Evolutionary conservation across 2,113 vertebrate genomes (phyloP), one percentile per base, ranked within the genome.

Genomic region (Stictonetta naevosa): DNA sequence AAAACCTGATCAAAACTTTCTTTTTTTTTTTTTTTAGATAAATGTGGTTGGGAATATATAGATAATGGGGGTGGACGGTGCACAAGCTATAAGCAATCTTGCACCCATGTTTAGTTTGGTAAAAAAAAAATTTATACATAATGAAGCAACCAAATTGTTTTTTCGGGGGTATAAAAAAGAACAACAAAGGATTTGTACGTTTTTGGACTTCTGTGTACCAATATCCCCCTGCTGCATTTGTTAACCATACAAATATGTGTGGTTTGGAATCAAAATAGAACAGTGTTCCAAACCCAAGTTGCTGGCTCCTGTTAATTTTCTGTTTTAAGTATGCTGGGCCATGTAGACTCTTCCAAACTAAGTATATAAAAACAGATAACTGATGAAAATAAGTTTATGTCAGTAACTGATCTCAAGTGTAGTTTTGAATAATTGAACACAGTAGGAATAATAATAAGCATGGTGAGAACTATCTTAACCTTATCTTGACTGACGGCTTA

Each of bases 191-290:
- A 72, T 95, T 90, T 97, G 95, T 97, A 92, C 92, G 62, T 88
- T 29, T 34, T 83, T 6, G 63, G 94, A 75, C 89, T 93, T 90
- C 73, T 33, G 68, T 93, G 94, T 96, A 88, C 96, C 83, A 40
- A 5, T 92, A 16, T 97, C 95, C 97, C 97, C 95, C 92, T 10
- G 46, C 92, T 11, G 77, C 79, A 67, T 98, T 95, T 95, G 97
- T 96, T 98, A 94, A 98, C 97, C 72, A 86, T 83, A 88, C 97
- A 98, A 96, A 85, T 98, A 97, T 98, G 97, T 96, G 97, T 96
- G 97, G 97, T 97, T 98, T 98, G 98, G 98, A 98, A 97, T 67
- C 2, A 22, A 75, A 93, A 89, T 10, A 15, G 81, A 74, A 6
- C 33, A 60, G 33, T 67, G 95, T 97, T 98, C 98, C 98, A 97